Conservation (phyloP, 2,888 invertebrate species). For the Frankliniella intonsa region DNA sequence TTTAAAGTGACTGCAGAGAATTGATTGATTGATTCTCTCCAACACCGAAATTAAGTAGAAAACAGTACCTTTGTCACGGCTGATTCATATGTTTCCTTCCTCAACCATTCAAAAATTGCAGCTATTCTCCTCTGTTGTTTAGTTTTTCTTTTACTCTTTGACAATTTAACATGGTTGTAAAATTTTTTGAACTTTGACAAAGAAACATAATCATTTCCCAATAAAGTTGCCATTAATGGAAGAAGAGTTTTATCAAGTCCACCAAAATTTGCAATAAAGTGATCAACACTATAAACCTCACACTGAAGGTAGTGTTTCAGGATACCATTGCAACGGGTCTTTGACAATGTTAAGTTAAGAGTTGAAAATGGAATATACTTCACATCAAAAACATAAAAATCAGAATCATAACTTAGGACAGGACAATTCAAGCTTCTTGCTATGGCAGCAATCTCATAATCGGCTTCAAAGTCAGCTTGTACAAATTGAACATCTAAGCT, state of each 20-base stretch:
- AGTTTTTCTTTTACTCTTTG: slow-evolving; percentile 52
- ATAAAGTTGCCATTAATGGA: slow-evolving; percentile 72
- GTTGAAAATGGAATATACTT: slow-evolving; percentile 73
- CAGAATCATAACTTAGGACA: slow-evolving; percentile 88
- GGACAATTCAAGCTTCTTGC: slow-evolving; percentile 76
- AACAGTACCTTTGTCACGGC: slow-evolving; percentile 56
- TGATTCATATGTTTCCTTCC: slow-evolving; percentile 62
- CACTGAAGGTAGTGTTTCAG: slow-evolving; percentile 56
- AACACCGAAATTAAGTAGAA: neutral
- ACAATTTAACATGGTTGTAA: slow-evolving; percentile 55
- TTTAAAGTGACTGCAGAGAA: neutral
- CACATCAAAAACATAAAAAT: slow-evolving; percentile 86
- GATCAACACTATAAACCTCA: slow-evolving; percentile 66
- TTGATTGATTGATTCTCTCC: neutral
- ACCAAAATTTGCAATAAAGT: slow-evolving; percentile 61
- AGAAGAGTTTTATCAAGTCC: slow-evolving; percentile 63
- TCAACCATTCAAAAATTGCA: slow-evolving; percentile 70
- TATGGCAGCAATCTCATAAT: slow-evolving; percentile 78
- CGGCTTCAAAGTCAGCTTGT: slow-evolving; percentile 83
- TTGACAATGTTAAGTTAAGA: slow-evolving; percentile 50
- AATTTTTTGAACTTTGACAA: slow-evolving; percentile 62
- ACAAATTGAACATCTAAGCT: slow-evolving; percentile 63
- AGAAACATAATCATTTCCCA: slow-evolving; percentile 88
- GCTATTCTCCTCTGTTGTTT: slow-evolving; percentile 66
- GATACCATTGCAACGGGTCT: slow-evolving; percentile 38